Evolutionary conservation across 2,113 vertebrate genomes (phyloP), one percentile per base, ranked within the genome.

Genomic region (Phalacrocorax carbo): DNA sequence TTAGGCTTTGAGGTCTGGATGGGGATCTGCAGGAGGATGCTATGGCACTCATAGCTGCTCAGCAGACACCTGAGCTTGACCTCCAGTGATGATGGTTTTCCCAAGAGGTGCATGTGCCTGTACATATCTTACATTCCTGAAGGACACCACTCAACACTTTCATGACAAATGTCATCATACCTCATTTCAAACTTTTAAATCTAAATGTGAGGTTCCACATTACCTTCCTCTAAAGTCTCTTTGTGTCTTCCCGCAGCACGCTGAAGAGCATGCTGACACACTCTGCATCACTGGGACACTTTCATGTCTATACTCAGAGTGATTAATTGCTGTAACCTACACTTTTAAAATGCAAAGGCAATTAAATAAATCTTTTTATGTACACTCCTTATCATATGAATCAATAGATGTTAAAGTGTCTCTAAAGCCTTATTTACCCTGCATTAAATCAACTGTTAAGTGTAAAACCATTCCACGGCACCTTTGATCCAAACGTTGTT

Each of bases 341-440:
- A 14, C 84, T 90, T 91, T 2, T 57, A 80, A 96, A 87, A 76
- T 60, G 73, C 73, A 95, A 85, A 95, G 42, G 69, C 83, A 96
- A 61, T 97, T 87, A 94, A 84, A 72, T 81, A 68, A n/a, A 86
- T 82, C 78, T 84, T 32, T 76, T 93, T 11, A 51, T 77, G 72
- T 73, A 84, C 4, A 32, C 69, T 96, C 23, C 51, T 81, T 70
- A 94, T 95, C 73, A 26, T 91, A 19, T 23, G 49, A 95, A 82
- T 64, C 92, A 15, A 79, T 46, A 80, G 69, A 80, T 66, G 73
- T 49, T 46, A 76, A 86, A 55, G 66, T 40, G 69, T 82, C 80
- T 93, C 86, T 61, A 89, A 82, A 94, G 82, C 79, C 42, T 94
- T 95, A 46, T 81, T 94, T 88, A 93, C 92, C 71, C 65, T 38